phyloP scores from a whole-genome alignment of 2,113 vertebrate genomes.

The Eurypyga helias region DNA sequence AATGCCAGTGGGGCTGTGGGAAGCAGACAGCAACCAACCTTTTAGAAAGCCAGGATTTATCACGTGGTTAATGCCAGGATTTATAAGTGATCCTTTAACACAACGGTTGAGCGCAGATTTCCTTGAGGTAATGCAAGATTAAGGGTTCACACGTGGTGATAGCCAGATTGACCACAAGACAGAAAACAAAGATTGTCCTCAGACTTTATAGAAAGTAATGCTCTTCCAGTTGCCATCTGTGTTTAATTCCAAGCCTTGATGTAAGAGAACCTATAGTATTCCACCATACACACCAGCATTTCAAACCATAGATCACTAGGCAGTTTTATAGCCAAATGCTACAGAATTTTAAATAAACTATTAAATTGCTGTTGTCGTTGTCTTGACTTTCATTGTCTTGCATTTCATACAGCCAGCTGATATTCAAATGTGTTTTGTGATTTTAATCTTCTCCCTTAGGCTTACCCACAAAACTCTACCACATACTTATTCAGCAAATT shows the following conservation, averaged over 20 bases:
- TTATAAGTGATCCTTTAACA: neutral
- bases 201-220: neutral
- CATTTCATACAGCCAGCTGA: conserved; percentile 24
- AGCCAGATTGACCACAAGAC: neutral
- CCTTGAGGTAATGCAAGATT: neutral
- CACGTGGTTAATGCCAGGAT: neutral
- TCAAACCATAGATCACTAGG: neutral
- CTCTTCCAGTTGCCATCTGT: neutral
- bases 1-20: neutral
- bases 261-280: neutral
- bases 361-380: conserved; percentile 9
- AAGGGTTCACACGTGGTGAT: neutral
- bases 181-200: neutral
- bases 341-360: conserved; percentile 13
- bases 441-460: conserved; percentile 61
- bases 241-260: neutral
- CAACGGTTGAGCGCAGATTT: neutral
- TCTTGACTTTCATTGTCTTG: conserved; percentile 40
- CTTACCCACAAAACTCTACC: conserved; percentile 62
- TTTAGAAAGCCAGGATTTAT: neutral
- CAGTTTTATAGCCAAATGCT: neutral
- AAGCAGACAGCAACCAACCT: neutral
- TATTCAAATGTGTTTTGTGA: conserved; percentile 39
- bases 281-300: neutral
- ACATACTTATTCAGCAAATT: conserved; percentile 66